These are phyloP conservation scores for Rana temporaria DNA, from an alignment of 2,113 vertebrate species.

Conservation along the genomic window DNA sequence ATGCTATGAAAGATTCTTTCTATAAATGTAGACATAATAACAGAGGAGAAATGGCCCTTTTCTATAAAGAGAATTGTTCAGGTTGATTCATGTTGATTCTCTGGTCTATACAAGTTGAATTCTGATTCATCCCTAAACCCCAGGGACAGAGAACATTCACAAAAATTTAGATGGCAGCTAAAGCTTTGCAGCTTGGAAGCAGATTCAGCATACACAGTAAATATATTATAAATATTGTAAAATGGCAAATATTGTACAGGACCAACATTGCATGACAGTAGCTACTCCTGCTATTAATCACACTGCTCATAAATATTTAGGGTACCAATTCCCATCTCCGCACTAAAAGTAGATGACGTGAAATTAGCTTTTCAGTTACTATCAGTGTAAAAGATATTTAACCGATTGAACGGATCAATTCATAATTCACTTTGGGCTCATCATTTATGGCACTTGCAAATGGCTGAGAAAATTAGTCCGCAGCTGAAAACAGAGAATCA, in stretches of 20 bases:
- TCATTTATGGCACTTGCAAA: conserved; percentile 12
- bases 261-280: not conserved
- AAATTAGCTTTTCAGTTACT: not conserved
- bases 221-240: not conserved
- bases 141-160: conserved; percentile 4
- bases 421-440: conserved; percentile 36
- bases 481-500: conserved; percentile 11
- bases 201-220: not conserved
- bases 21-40: conserved; percentile 32
- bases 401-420: conserved; percentile 30
- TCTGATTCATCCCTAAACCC: conserved; percentile 28
- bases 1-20: not conserved
- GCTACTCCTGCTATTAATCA: not conserved
- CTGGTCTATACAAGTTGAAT: conserved; percentile 1
- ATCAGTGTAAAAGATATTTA: not conserved
- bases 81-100: conserved; percentile 36
- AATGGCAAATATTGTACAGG: not conserved
- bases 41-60: not conserved
- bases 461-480: conserved; percentile 19
- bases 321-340: conserved; percentile 7
- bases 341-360: conserved; percentile 11
- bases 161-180: not conserved
- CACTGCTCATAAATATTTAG: conserved; percentile 24
- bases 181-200: conserved; percentile 9
- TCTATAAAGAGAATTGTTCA: conserved; percentile 20